Percentiles rank a stretch among this genome's conserved stretches.
Conservation (phyloP, 2,797 vertebrate species). For the Anomalospiza imberbis region DNA sequence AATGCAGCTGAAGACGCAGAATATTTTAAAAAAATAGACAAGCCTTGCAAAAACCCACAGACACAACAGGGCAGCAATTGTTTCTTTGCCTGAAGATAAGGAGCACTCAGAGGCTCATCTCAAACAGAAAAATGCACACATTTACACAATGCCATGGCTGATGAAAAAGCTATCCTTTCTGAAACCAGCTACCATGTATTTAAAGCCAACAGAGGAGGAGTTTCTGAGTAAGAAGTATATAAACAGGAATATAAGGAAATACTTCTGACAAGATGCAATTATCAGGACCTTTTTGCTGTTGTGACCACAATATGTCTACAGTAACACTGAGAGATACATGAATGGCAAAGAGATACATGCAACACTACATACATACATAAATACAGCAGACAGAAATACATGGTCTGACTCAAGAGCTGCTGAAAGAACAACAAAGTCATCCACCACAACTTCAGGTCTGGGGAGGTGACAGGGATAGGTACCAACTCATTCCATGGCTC, state of each 20-base stretch:
- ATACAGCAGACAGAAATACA: neutral
- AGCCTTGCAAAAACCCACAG: constrained; percentile 1
- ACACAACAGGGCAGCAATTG: neutral
- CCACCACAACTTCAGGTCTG: neutral
- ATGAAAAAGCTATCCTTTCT: neutral
- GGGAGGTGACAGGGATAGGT: neutral
- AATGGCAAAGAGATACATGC: neutral
- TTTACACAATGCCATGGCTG: neutral
- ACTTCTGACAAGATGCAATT: neutral
- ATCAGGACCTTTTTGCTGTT: neutral
- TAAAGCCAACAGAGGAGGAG: neutral
- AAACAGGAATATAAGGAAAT: neutral
- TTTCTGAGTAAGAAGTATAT: neutral
- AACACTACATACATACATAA: neutral
- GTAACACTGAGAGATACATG: neutral
- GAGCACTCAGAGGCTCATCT: neutral
- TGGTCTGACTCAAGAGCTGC: neutral
- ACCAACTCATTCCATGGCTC: neutral
- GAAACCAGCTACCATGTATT: neutral
- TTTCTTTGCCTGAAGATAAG: constrained; percentile 31
- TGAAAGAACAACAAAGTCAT: neutral
- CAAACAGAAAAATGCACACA: neutral
- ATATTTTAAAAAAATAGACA: neutral
- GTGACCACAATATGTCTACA: neutral
- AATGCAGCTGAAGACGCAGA: neutral